Conservation (phyloP, 2,113 vertebrate genomes). For the Solea solea region DNA sequence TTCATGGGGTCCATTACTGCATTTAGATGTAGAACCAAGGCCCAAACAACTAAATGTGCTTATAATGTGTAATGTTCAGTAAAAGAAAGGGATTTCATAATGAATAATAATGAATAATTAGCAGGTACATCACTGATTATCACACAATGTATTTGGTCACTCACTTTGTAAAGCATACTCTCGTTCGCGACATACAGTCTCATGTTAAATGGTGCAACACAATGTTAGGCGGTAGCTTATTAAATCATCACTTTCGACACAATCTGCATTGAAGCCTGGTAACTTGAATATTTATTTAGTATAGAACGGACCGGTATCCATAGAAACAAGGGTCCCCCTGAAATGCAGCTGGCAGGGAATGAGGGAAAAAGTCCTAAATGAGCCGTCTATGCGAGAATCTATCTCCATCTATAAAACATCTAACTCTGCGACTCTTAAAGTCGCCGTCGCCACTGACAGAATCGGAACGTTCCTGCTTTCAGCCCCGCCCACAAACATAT, state of each 20-base stretch:
- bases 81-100: too few species aligned
- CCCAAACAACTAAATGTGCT: too few species aligned
- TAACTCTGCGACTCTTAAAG: not conserved
- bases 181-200: not conserved
- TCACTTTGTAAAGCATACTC: not conserved
- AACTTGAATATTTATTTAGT: conserved; percentile 34
- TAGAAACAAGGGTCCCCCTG: conserved; percentile 38
- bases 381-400: not conserved
- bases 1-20: not conserved
- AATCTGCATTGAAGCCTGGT: conserved; percentile 16
- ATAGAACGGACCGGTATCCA: conserved; percentile 42
- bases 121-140: too few species aligned
- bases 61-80: too few species aligned
- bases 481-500: not conserved
- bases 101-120: not conserved
- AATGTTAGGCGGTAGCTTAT: not conserved
- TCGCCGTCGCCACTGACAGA: not conserved
- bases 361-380: conserved; percentile 15
- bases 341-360: conserved; percentile 37
- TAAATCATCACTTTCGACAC: not conserved
- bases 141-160: not conserved
- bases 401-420: conserved; percentile 1
- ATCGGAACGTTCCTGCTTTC: not conserved
- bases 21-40: not conserved
- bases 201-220: not conserved